Evolutionary conservation across 2,113 vertebrate genomes (phyloP).

Genomic region (Oncorhynchus keta): DNA sequence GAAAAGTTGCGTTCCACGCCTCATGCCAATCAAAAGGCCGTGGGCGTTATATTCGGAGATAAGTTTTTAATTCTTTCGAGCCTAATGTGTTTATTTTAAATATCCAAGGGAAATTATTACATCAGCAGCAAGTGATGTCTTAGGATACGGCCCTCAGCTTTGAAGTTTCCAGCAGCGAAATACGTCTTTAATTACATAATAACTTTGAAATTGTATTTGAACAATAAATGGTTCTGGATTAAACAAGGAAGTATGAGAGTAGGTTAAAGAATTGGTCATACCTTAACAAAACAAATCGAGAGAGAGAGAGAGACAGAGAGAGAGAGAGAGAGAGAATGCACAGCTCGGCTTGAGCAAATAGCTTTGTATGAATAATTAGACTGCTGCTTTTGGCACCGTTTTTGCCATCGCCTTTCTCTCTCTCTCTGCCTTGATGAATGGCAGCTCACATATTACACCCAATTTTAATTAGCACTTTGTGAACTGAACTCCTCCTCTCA

Average conservation of each 20-base stretch:
- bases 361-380: slow-evolving; percentile 63
- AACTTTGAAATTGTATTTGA: slow-evolving; percentile 89
- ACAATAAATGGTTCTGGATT: slow-evolving; percentile 85
- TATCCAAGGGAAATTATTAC: slow-evolving; percentile 93
- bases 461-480: too few relatives aligned
- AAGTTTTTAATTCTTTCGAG: slow-evolving; percentile 87
- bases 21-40: slow-evolving; percentile 83
- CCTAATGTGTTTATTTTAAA: slow-evolving; percentile 98
- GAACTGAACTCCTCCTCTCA: too few relatives aligned
- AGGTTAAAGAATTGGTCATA: slow-evolving; percentile 79
- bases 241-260: slow-evolving; percentile 82
- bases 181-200: slow-evolving; percentile 92
- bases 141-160: slow-evolving; percentile 73
- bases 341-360: slow-evolving; percentile 49
- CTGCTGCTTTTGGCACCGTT: slow-evolving; percentile 42
- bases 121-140: slow-evolving; percentile 85
- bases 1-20: slow-evolving; percentile 72
- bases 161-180: slow-evolving; percentile 82
- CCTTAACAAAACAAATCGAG: slow-evolving; percentile 80
- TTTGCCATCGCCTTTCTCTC: slow-evolving; percentile 27
- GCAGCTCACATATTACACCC: too few relatives aligned
- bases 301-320: neutral
- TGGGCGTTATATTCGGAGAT: slow-evolving; percentile 82
- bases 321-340: neutral
- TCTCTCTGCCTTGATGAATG: neutral